Conservation (phyloP, 2,113 vertebrate genomes). For the Cynocephalus volans region DNA sequence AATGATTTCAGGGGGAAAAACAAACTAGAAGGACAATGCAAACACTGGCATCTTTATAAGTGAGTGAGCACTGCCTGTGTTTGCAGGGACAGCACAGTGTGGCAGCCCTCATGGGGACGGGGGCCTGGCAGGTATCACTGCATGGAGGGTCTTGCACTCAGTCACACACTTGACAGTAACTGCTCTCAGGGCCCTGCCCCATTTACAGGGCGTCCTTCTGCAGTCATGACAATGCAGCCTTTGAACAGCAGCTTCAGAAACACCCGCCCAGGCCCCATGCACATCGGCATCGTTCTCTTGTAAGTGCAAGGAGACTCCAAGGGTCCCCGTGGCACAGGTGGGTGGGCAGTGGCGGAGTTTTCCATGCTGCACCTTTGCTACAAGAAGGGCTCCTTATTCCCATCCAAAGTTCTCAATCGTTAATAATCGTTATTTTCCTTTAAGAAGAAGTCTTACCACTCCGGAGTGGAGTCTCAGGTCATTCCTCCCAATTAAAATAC, state of each 20-base stretch:
- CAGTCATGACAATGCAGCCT: accelerated
- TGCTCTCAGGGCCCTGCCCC: not conserved
- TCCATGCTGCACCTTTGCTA: not conserved
- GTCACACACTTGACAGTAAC: accelerated
- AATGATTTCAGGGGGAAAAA: too few species aligned
- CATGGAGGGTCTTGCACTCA: accelerated
- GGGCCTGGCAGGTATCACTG: not conserved
- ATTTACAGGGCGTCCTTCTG: not conserved
- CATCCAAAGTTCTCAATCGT: too few species aligned
- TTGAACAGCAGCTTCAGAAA: not conserved
- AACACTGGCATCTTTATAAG: not conserved
- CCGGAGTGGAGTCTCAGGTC: not conserved
- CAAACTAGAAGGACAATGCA: not conserved
- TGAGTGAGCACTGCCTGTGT: too few species aligned
- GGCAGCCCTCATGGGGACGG: too few species aligned
- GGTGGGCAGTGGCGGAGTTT: accelerated
- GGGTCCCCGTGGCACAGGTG: accelerated
- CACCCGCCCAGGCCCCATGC: accelerated
- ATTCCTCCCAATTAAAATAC: not conserved
- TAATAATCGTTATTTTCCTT: not conserved
- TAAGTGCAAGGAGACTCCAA: not conserved
- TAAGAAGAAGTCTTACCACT: not conserved
- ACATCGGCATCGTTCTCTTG: accelerated
- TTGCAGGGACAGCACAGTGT: accelerated
- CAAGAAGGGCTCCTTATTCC: not conserved